phyloP scores from a whole-genome alignment of 2,888 invertebrate species.

The Neoscelio sp. region DNA sequence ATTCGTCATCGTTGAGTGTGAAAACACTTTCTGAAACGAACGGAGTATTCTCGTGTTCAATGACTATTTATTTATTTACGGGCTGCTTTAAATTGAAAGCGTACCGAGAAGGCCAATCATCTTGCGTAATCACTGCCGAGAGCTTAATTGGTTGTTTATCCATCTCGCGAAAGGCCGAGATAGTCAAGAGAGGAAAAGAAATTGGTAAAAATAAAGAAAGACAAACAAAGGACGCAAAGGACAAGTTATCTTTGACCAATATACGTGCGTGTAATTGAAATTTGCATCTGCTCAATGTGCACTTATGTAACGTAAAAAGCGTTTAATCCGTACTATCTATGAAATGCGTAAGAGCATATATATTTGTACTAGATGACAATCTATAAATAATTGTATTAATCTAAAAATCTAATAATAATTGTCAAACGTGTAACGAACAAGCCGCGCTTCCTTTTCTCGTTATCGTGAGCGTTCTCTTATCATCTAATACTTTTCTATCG shows the following conservation, averaged over 20 bases:
- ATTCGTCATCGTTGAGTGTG: conserved; percentile 25
- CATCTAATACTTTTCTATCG: conserved; percentile 9
- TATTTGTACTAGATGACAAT: no score
- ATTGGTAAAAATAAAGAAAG: conserved; percentile 43
- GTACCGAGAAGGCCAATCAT: conserved; percentile 73
- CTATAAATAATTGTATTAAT: conserved; percentile 16
- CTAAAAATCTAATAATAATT: no score
- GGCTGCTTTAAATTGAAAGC: conserved; percentile 77
- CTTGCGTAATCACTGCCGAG: conserved; percentile 74
- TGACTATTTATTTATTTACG: conserved; percentile 78
- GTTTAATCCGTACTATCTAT: conserved; percentile 23
- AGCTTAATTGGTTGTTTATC: conserved; percentile 74
- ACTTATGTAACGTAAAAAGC: conserved; percentile 33
- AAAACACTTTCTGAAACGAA: conserved; percentile 57
- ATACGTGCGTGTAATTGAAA: conserved; percentile 20
- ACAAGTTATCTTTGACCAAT: conserved; percentile 39
- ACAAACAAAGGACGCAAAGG: conserved; percentile 37
- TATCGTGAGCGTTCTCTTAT: conserved; percentile 1
- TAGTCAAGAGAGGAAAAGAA: conserved; percentile 58
- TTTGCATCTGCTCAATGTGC: conserved; percentile 12
- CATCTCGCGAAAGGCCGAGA: conserved; percentile 57
- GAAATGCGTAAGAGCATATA: no score
- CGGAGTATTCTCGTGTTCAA: conserved; percentile 71
- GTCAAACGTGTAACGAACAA: no score
- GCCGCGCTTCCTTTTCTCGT: no score